Base-by-base conservation (phyloP, 2,888 invertebrate species). In the Baccha elongata region DNA sequence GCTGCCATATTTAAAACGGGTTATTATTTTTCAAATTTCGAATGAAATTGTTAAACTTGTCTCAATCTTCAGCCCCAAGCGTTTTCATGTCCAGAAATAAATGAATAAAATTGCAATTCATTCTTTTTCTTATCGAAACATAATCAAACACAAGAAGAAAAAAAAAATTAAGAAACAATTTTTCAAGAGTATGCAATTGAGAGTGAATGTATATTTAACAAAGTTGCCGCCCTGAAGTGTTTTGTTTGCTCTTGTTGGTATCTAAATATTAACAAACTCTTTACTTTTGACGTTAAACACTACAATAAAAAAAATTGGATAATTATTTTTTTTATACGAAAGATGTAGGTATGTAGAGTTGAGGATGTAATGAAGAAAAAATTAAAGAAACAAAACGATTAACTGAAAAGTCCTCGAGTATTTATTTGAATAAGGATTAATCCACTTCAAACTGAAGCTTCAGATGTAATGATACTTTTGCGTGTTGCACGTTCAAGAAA, bases 261-360 rank as follows among this genome's bases (percentile, higher is more conserved):
- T n/a, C n/a, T n/a, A 83, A 83, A 80, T 80, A 83, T 78, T 83
- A 83, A 83, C 83, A 76, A 78, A 83, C 83, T 83, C 78, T 83
- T 73, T 76, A 71, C 37, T 21, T 35, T 55, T 67, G 67, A 68
- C 62, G 37, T 44, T 62, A 55, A 26, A 72, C 17, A 53, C n/a
- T n/a, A n/a, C n/a, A 13, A 53, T 1, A 72, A 44, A 64, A 75
- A 69, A 74, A 81, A 60, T 53, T 48, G 76, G 50, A 78, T 72
- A 60, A 44, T 60, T 44, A 60, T 44, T 29, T 40, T 42, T 23
- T n/a, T 17, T 13, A 44, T 44, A n/a, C 44, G 55, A 83, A n/a
- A 73, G 83, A 83, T 40, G 65, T 46, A 68, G 68, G 48, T 17
- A 2, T 6, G 4, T 26, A 26, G 1, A n/a, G n/a, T n/a, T n/a